These are phyloP conservation scores for Pantherophis alleghaniensis DNA, from an alignment of 2,797 vertebrate genomes.

Conservation along the genomic window DNA sequence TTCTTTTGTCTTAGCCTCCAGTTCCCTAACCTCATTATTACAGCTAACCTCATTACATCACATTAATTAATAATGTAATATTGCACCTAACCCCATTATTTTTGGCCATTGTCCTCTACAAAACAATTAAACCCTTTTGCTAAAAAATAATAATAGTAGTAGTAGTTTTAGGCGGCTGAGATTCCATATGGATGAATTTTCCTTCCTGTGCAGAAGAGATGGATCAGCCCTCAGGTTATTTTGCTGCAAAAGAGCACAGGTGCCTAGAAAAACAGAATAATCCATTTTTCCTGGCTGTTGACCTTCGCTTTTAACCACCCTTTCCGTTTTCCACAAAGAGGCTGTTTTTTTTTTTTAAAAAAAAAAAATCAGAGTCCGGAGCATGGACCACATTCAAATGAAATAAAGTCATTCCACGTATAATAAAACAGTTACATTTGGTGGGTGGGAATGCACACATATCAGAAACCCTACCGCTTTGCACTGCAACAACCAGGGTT, in stretches of 20 bases:
- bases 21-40: neutral
- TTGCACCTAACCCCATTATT: neutral
- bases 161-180: neutral
- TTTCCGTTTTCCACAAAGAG: neutral
- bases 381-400: neutral
- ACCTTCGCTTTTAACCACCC: neutral
- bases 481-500: constrained; percentile 30
- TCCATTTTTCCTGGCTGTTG: neutral
- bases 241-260: accelerated
- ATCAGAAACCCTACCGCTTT: constrained; percentile 26
- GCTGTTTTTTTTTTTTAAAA: neutral
- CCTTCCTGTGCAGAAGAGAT: neutral
- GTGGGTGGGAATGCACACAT: constrained; percentile 6
- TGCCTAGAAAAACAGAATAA: neutral
- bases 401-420: neutral
- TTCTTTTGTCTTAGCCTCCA: neutral
- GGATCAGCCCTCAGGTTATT: neutral
- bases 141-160: neutral
- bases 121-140: neutral
- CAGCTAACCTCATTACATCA: neutral
- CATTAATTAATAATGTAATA: neutral
- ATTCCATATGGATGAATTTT: accelerated
- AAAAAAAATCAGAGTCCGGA: neutral
- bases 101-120: neutral
- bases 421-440: neutral